Evolutionary conservation across 2,113 vertebrate species (phyloP), one percentile per base, ranked within the genome.

Genomic region (Catagonus wagneri): DNA sequence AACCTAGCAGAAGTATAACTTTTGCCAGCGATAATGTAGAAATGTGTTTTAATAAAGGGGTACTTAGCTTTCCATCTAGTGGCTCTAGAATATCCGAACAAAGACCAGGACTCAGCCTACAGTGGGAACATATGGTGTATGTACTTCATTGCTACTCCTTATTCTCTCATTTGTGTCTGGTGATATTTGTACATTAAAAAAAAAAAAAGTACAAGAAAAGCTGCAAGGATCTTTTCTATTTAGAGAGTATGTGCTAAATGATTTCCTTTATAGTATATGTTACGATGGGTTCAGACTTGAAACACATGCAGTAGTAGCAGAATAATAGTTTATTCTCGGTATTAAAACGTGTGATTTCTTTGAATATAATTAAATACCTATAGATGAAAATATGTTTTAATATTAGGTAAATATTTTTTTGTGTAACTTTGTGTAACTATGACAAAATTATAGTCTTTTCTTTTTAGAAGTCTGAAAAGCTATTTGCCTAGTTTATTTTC

Each of bases 1-100:
- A 96, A 79, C 66, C 95, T 85, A 34, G 34, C 87, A 61, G 34
- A 66, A 79, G 92, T 88, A 63, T 94, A 97, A 98, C 93, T 98
- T 98, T 95, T 92, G 34, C 29, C 50, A 19, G 89, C 34, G 27
- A 66, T 74, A 79, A 75, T 60, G 34, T 89, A 86, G 93, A 95
- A 96, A 83, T 72, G 1, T 81, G 75, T 84, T 39, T 4, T 71
- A 71, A 75, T 66, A 58, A 56, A 58, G 83, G 74, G 60, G 11
- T 56, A 60, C 44, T 94, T 83, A 66, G 88, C 19, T 89, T 89
- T 79, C 39, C 6, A 75, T 4, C 34, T 34, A 15, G 85, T 34
- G 78, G 1, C 63, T 60, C 58, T 97, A 87, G 36, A 69, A 81
- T 97, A 69, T 52, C 89, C 94, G 56, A 97, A 10, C 97, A 94